Evolutionary conservation across 2,888 invertebrate species (phyloP), one percentile per base, ranked within the genome.

Genomic region (Villa cingulata): DNA sequence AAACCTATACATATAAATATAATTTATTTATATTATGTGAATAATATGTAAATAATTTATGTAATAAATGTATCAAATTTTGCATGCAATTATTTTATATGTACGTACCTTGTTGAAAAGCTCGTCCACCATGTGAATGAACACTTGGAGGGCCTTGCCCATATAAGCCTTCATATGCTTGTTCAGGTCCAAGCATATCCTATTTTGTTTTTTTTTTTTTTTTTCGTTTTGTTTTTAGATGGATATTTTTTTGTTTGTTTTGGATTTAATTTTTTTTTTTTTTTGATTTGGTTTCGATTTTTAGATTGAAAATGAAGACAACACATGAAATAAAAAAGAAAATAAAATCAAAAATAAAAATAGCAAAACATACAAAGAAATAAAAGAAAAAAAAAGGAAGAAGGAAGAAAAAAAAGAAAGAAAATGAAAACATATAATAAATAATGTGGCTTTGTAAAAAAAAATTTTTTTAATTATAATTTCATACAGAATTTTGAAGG

Each of bases 141-240:
- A 85, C 83, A 68, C 83, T 84, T 59, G 89, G 88, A 59, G 89
- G 88, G 66, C 90, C 85, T 70, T 90, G 90, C 65, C 85, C 85
- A 72, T 91, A 92, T 76, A 90, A 81, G 70, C 86, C 86, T 70
- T 91, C 91, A 75, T 89, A 92, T 64, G 86, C 83, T 74, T 90
- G 90, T 70, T 91, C 91, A 62, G 88, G 85, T 65, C 92, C 88
- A 89, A 80, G 66, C 69, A 69, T 69, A 64, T 70, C 69, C 67
- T 68, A 62, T 12, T 32, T 32, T 23, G 9, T 32, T 12, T 12
- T 32, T 9, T 9, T 32, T 32, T 32, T 32, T 12, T 32, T 32
- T 32, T 32, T 27, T 27, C 7, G 6, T 27, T 37, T 32, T 32
- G 19, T 39, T 20, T 23, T 48, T 48, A 7, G 20, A 44, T 23